phyloP scores from a whole-genome alignment of 2,797 vertebrate species.

The Enteromius anoplus region DNA sequence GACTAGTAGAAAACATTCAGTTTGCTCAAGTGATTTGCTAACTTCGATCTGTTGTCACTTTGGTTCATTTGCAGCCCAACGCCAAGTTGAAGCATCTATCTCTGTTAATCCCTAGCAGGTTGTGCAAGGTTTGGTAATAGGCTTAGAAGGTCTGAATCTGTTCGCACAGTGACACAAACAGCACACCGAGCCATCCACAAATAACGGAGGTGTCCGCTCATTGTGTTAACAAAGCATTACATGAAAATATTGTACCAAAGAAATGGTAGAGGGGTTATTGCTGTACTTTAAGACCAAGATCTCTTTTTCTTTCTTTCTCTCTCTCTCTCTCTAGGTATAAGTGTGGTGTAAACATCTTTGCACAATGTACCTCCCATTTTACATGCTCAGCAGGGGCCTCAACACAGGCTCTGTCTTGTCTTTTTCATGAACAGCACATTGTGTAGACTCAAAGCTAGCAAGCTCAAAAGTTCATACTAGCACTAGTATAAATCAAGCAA shows the following conservation, averaged over 20 bases:
- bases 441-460: constrained; percentile 61
- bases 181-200: constrained; percentile 42
- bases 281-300: constrained; percentile 12
- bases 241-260: constrained; percentile 43
- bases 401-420: constrained; percentile 70
- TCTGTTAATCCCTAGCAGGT: constrained; percentile 49
- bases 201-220: constrained; percentile 10
- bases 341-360: constrained; percentile 46
- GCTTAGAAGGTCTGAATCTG: constrained; percentile 55
- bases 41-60: background rate
- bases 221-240: constrained; percentile 37
- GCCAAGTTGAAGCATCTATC: constrained; percentile 17
- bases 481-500: constrained; percentile 50
- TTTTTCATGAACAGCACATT: constrained; percentile 72
- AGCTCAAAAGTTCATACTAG: constrained; percentile 55
- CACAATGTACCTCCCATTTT: constrained; percentile 53
- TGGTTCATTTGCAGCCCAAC: constrained; percentile 4
- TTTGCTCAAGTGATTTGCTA: background rate
- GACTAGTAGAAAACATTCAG: background rate
- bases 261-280: constrained; percentile 29
- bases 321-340: constrained; percentile 22
- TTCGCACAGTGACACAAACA: constrained; percentile 43
- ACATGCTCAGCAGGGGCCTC: constrained; percentile 59
- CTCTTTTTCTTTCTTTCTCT: background rate
- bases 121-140: constrained; percentile 48